Conservation (phyloP, 2,113 vertebrate genomes). For the Rhombomys opimus region DNA sequence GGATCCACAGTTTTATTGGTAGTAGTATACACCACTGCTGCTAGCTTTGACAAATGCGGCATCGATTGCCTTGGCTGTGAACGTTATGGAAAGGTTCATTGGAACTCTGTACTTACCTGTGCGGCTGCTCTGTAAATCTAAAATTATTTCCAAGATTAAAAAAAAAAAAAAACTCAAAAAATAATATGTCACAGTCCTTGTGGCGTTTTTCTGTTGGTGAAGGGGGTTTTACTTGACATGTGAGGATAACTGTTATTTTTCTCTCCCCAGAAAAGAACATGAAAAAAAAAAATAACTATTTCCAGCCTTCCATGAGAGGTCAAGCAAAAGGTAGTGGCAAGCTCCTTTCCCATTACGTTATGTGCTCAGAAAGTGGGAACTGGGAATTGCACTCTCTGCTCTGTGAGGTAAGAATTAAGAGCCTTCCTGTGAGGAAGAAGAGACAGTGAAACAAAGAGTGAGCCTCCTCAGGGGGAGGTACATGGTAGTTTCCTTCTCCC, state of each 20-base stretch:
- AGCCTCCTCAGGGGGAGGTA: not conserved
- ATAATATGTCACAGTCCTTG: not conserved
- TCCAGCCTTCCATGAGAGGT: not conserved
- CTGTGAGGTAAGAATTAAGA: not conserved
- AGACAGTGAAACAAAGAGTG: not conserved
- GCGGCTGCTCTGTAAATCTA: conserved; percentile 11
- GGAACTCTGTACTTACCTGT: not conserved
- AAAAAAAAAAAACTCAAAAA: not conserved
- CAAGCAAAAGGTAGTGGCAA: not conserved
- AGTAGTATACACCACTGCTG: not conserved
- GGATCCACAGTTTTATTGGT: not conserved
- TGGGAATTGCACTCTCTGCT: not conserved
- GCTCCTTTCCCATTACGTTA: not conserved
- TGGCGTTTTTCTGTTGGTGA: not conserved
- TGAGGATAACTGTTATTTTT: not conserved
- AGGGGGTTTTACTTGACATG: not conserved
- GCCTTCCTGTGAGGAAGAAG: not conserved
- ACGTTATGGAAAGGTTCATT: not conserved
- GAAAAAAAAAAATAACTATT: not conserved
- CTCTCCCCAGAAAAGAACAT: not conserved
- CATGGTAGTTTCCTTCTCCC: not conserved
- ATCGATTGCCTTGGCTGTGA: not conserved
- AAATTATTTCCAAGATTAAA: conserved; percentile 18
- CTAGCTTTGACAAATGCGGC: not conserved
- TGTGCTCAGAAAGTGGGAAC: not conserved